Evolutionary conservation across 2,113 vertebrate species (phyloP), one percentile per base, ranked within the genome.

Genomic region (Gymnocephalus cernua): DNA sequence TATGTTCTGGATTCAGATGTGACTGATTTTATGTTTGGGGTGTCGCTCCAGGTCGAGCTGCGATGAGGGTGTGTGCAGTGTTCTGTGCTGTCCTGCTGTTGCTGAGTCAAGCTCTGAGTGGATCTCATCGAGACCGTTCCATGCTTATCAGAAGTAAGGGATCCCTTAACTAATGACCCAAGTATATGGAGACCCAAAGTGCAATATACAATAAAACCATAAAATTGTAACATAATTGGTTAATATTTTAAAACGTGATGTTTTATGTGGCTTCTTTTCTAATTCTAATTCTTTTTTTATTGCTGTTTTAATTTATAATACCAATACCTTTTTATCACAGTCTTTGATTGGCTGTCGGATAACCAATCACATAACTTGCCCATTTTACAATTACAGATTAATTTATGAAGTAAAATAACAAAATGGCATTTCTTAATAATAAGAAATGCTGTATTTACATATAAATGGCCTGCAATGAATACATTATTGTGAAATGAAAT

Each of bases 81-180:
- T 64, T 93, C 84, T 88, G 95, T 62, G 41, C 93, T 44, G 91
- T 95, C 67, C 70, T 96, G 91, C 89, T 97, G 83, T 83, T 97
- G 19, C 3, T 93, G 77, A 91, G 85, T 85, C 83, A 91, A 25
- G 77, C 84, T 29, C 85, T 93, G 14, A 82, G 78, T 0, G 21
- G 74, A 1, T 9, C 92, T 2, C 77, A 74, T 38, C 51, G 1
- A 1, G 69, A 83, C 32, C 87, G 12, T 53, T 90, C 95, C 77
- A 88, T 93, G 83, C 92, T 94, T 58, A 91, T 91, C 77, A 94
- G 93, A 89, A 93, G 96, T 96, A 90, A 89, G 93, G 16, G 1
- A 58, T 38, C 3, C 6, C 27, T 3, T 35, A 29, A 29, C 14
- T 18, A 7, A 10, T 11, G 38, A 11, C 38, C 38, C 38, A 41